Percentiles rank a stretch among this genome's conserved stretches.
phyloP scores from a whole-genome alignment of 2,888 invertebrate genomes.

The Erebia ligea region DNA sequence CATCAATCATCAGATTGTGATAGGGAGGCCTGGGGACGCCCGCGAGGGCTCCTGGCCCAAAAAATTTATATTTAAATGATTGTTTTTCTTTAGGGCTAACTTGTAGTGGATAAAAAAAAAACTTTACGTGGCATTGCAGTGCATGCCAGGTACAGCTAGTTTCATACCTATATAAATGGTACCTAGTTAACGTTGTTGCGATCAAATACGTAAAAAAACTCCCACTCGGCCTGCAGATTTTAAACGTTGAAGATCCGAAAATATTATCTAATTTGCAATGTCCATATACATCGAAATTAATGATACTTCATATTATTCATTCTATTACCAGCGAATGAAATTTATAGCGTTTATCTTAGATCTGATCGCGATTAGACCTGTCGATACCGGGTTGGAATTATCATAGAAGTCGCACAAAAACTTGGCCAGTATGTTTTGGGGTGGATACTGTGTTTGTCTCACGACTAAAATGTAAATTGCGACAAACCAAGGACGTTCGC shows the following conservation, averaged over 20 bases:
- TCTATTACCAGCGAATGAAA: conserved; percentile 13
- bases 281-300: conserved; percentile 1
- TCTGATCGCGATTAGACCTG: conserved; percentile 1
- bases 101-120: no score
- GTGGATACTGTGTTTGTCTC: conserved; percentile 19
- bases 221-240: no score
- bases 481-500: neutral
- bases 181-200: no score
- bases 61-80: no score
- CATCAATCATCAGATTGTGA: no score
- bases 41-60: no score
- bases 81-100: no score
- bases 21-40: no score
- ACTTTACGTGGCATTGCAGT: no score
- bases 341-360: conserved; percentile 18
- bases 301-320: conserved; percentile 5
- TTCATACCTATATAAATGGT: no score
- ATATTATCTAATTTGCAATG: conserved; percentile 3
- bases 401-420: conserved; percentile 20
- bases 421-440: conserved; percentile 1
- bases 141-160: no score
- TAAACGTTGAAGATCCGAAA: neutral
- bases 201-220: no score
- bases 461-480: conserved; percentile 10
- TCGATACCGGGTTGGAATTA: conserved; percentile 10